Conservation (phyloP, 1,140 invertebrate genomes). For the Drosophila sproati region DNA sequence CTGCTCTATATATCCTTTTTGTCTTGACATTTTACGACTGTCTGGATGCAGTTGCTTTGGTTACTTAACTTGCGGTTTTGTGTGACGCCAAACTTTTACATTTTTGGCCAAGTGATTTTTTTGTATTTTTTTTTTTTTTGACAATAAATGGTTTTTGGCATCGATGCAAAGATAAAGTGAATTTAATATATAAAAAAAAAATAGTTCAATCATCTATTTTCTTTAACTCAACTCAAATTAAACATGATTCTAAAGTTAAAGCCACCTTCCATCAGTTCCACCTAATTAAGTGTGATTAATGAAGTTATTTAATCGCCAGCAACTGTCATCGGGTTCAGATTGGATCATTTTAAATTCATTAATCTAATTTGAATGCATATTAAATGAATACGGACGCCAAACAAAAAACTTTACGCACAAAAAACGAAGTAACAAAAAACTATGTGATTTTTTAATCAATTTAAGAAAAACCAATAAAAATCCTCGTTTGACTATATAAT, state of each 20-base stretch:
- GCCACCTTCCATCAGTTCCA: slow-evolving; percentile 28
- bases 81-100: not conserved
- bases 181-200: slow-evolving; percentile 49
- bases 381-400: slow-evolving; percentile 25
- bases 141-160: slow-evolving; percentile 67
- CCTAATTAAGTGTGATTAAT: slow-evolving; percentile 46
- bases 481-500: too few species aligned
- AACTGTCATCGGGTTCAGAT: slow-evolving; percentile 20
- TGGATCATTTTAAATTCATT: slow-evolving; percentile 51
- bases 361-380: slow-evolving; percentile 45
- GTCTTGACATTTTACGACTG: slow-evolving; percentile 74
- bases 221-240: not conserved
- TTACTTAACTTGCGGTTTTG: slow-evolving; percentile 36
- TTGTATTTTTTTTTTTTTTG: slow-evolving; percentile 24
- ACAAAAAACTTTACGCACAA: not conserved
- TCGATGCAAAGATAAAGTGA: slow-evolving; percentile 60
- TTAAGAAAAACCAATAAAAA: too few species aligned
- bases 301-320: slow-evolving; percentile 39
- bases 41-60: slow-evolving; percentile 47
- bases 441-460: not conserved
- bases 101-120: slow-evolving; percentile 21
- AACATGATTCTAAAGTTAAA: not conserved
- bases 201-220: not conserved
- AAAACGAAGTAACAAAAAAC: not conserved
- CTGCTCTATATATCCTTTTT: slow-evolving; percentile 32